Evolutionary conservation across 2,113 vertebrate genomes (phyloP).

Genomic region (Nanger granti): DNA sequence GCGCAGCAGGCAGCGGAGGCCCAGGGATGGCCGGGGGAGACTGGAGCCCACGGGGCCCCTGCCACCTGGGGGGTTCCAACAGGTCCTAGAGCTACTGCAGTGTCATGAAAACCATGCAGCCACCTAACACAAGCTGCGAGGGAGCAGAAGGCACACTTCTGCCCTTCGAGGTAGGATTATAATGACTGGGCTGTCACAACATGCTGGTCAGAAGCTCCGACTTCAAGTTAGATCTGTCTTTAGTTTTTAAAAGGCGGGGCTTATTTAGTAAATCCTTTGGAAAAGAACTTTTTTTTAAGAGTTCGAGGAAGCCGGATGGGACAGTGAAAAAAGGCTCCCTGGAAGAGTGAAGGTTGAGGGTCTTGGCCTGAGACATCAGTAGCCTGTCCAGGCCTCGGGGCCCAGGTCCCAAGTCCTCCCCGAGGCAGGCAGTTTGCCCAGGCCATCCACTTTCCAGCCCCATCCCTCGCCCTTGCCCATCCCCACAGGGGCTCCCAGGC

Average conservation of each 20-base stretch:
- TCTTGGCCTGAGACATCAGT: background rate
- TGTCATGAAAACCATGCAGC: background rate
- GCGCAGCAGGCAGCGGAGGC: background rate
- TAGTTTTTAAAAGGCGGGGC: background rate
- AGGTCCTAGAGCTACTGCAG: background rate
- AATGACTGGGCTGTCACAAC: background rate
- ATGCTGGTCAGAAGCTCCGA: background rate
- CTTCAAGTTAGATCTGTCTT: background rate
- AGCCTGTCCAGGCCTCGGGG: background rate
- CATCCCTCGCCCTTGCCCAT: accelerated
- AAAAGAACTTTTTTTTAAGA: background rate
- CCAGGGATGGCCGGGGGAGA: background rate
- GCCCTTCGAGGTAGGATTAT: background rate
- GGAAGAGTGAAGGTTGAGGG: background rate
- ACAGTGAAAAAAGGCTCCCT: background rate
- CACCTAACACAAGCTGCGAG: background rate
- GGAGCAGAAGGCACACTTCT: background rate
- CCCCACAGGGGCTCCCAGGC: accelerated
- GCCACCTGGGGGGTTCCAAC: background rate
- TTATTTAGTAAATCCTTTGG: background rate
- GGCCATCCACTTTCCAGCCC: background rate
- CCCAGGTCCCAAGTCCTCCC: background rate
- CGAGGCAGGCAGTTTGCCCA: background rate
- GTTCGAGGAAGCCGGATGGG: background rate
- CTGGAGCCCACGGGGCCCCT: background rate